These are phyloP conservation scores for Sphaerophoria taeniata DNA, from an alignment of 2,888 invertebrate species.

Conservation along the genomic window DNA sequence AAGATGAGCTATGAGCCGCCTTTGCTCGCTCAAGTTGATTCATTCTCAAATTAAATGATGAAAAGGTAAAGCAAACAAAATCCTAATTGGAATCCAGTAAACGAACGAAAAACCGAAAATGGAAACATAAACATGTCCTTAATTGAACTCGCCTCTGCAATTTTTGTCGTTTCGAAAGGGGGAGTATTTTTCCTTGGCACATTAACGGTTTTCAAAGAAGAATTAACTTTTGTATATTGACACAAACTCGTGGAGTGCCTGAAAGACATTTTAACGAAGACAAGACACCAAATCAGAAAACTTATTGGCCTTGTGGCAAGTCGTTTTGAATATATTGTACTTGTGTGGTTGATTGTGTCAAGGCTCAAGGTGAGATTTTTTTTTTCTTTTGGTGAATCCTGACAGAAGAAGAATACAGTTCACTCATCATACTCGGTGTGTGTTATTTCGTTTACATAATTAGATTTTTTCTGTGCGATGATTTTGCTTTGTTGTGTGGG, in stretches of 20 bases:
- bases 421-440: neutral
- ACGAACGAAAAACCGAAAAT: neutral
- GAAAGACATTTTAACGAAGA: constrained; percentile 36
- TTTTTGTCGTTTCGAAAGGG: neutral
- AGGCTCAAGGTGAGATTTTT: constrained; percentile 32
- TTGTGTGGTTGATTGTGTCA: constrained; percentile 5
- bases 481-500: constrained; percentile 34
- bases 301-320: constrained; percentile 31
- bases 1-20: neutral
- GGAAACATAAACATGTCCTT: constrained; percentile 14
- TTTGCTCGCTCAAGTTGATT: constrained; percentile 32
- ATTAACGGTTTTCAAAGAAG: constrained; percentile 13
- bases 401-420: neutral
- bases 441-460: constrained; percentile 28
- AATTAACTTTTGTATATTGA: constrained; percentile 17
- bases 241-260: constrained; percentile 14
- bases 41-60: constrained; percentile 40
- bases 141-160: constrained; percentile 5
- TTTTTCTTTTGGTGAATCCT: neutral
- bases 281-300: neutral
- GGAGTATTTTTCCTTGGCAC: neutral
- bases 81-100: constrained; percentile 37
- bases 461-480: constrained; percentile 43
- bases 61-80: constrained; percentile 42
- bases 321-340: neutral